phyloP scores from a whole-genome alignment of 2,113 vertebrate species.

The Synodontis membranacea region DNA sequence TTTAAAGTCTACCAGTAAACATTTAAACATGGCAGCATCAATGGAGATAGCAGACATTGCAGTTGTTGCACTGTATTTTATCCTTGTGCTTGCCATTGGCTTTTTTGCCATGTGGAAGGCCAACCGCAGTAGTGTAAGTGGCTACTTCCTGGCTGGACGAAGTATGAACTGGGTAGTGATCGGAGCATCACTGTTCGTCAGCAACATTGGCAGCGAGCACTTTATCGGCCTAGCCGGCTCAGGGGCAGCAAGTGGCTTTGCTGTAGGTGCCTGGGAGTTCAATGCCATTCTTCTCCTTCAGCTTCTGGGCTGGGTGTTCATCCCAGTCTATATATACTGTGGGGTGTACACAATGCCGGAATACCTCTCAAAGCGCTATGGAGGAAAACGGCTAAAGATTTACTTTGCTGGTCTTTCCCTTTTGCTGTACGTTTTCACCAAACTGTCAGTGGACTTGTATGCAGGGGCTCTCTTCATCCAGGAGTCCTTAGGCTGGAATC shows the following conservation, averaged over 20 bases:
- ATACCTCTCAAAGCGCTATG: constrained; percentile 94
- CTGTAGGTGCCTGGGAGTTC: constrained; percentile 98
- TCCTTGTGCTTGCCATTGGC: constrained; percentile 91
- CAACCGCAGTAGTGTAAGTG: constrained; percentile 93
- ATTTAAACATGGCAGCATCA: constrained; percentile 78
- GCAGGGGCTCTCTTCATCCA: constrained; percentile 98
- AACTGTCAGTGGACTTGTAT: constrained; percentile 96
- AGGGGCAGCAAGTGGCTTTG: constrained; percentile 95
- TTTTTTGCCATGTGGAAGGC: constrained; percentile 96
- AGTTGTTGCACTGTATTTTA: constrained; percentile 93
- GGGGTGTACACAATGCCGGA: constrained; percentile 98
- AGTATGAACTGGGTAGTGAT: constrained; percentile 95
- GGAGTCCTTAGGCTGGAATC: constrained; percentile 96
- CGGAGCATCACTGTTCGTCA: constrained; percentile 97
- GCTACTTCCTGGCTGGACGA: constrained; percentile 97
- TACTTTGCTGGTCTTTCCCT: constrained; percentile 93
- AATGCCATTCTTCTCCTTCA: constrained; percentile 96
- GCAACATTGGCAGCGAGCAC: constrained; percentile 99
- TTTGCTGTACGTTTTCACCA: constrained; percentile 96
- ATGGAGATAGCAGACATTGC: constrained; percentile 93
- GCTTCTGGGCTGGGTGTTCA: constrained; percentile 96
- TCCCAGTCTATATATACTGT: constrained; percentile 95
- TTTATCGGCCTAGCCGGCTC: constrained; percentile 99
- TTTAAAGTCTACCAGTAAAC: constrained; percentile 15
- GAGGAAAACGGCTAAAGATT: constrained; percentile 91